These are phyloP conservation scores for Oreotrochilus melanogaster DNA, from an alignment of 2,113 vertebrate genomes.

Conservation along the genomic window DNA sequence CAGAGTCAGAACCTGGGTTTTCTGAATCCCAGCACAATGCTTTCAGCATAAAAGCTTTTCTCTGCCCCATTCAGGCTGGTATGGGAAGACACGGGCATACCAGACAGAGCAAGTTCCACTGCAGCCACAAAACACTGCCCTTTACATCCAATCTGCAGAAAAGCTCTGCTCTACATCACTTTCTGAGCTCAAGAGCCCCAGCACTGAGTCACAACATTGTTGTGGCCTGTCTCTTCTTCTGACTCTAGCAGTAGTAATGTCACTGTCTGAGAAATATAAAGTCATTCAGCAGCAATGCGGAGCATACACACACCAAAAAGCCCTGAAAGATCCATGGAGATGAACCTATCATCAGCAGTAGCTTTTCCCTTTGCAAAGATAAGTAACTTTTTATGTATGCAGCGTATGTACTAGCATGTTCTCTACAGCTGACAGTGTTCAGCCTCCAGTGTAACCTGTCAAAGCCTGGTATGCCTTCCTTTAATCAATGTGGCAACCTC, in stretches of 20 bases:
- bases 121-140: background rate
- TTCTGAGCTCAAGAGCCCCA: background rate
- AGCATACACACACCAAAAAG: background rate
- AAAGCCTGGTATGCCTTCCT: constrained; percentile 28
- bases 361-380: constrained; percentile 9
- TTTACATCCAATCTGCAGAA: background rate
- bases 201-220: background rate
- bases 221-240: background rate
- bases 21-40: background rate
- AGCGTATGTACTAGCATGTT: background rate
- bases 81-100: background rate
- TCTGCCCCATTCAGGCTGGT: background rate
- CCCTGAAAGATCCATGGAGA: background rate
- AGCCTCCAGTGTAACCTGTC: constrained; percentile 45
- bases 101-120: background rate
- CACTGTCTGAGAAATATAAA: background rate
- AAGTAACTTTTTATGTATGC: background rate
- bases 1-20: background rate
- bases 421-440: background rate
- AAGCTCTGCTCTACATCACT: background rate
- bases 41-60: background rate
- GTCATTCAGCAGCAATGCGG: rapidly evolving
- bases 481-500: constrained; percentile 59
- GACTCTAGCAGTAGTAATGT: background rate
- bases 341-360: background rate